Base-by-base conservation (phyloP, 1,140 invertebrate genomes). In the Dolichoris vasculosae region DNA sequence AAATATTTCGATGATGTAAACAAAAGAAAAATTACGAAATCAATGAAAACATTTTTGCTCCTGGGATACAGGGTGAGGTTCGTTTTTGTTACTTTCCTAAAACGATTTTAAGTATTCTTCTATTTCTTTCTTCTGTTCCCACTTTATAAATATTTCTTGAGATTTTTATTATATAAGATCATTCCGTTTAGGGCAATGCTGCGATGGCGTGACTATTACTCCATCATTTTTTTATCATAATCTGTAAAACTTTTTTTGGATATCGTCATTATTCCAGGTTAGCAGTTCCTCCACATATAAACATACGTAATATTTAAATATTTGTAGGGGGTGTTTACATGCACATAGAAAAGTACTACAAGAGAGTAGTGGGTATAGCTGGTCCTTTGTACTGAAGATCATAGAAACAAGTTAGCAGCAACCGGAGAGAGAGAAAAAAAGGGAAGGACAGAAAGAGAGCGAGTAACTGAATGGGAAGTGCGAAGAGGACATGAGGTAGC, bases 131-230 rank as follows among this genome's bases (percentile, higher is more conserved):
- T 9, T 46, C 26, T 32, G 20, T 43, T 80, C 76, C 86, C 26
- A 48, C 69, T 64, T 3, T 9, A 9, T 43, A 32, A 59, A 32
- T 63, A 82, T 82, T 73, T 30, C 23, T 26, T 11, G n/a, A 26
- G 38, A 84, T 78, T 83, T 76, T 88, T 73, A 79, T 88, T 88
- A 88, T 88, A 88, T 87, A 86, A 88, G 88, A 88, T 86, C 79
- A 83, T 67, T 69, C 75, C 32, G 43, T 79, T 55, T 11, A 32
- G 51, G 83, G 84, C 80, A 64, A 84, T 85, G 51, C 59, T n/a
- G 46, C 4, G 67, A 48, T 30, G 82, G 17, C 86, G 86, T 46
- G 38, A 17, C 79, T 63, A 67, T 88, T 83, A 48, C 80, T 85
- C 32, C 35, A 38, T 32, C 26, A 4, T 46, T 84, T 88, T 86